Base-by-base conservation (phyloP, 2,797 vertebrate species). In the Champsocephalus gunnari region DNA sequence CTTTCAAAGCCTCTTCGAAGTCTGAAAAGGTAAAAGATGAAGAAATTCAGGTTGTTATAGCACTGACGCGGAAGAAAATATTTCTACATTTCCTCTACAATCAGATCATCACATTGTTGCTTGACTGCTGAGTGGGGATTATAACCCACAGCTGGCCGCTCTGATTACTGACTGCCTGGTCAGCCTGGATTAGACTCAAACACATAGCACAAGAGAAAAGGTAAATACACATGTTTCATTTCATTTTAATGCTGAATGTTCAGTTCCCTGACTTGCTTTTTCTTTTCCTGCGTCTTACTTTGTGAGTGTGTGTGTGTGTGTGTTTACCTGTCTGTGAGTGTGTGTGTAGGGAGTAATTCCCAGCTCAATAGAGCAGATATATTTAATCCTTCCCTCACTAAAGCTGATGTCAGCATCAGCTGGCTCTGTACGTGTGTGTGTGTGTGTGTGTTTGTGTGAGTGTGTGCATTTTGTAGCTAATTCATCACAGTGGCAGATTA, bases 351-450 rank as follows among this genome's bases (percentile, higher is more conserved):
- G 79, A 83, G 74, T 90, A 87, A 88, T 88, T 85, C 87, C 77
- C 75, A 83, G 85, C 81, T 90, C 81, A 88, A 81, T 88, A 66
- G 66, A 87, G 80, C 79, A 92, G 89, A 88, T 90, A 89, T 90
- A 89, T 89, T 90, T 90, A 88, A 92, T 89, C 85, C 83, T 75
- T 77, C 50, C 66, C 57, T 78, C 45, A 28, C 68, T 75, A 79
- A 78, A 88, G 87, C 87, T 88, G 89, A 85, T 88, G 89, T 89
- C 85, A 90, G 90, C 89, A 87, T 88, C 83, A 90, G 59, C 82
- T 88, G 72, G 76, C 75, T 88, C 45, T 65, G 4, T 75, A 63
- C 57, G 53, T 62, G 50, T 64, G 54, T 67, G 74, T 69, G 56
- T 62, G 50, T 66, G 50, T 48, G n/a, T 58, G 44, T 21, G 48